Conservation (phyloP, 2,888 invertebrate species). For the Philhelius pedissequus region DNA sequence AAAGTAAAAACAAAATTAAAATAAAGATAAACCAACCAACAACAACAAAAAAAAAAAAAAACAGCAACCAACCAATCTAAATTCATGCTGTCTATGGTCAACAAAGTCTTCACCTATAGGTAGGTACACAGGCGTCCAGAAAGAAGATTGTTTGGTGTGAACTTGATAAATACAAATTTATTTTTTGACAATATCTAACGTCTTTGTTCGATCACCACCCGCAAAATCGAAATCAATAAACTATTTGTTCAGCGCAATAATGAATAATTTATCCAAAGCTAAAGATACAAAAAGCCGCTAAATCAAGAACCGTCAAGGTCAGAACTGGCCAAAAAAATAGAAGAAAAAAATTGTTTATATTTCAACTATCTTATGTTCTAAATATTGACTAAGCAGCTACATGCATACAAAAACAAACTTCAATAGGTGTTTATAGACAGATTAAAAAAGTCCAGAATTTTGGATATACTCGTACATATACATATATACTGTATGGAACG, state of each 20-base stretch:
- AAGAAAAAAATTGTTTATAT: not conserved
- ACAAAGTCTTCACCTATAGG: not conserved
- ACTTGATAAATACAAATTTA: too few relatives aligned
- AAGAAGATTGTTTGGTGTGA: too few relatives aligned
- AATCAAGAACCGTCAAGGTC: conserved; percentile 49
- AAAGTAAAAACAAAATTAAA: not conserved
- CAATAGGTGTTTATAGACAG: conserved; percentile 30
- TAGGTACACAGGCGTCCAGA: too few relatives aligned
- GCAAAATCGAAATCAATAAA: not conserved
- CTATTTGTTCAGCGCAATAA: not conserved
- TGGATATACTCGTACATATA: not conserved
- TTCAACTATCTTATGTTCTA: conserved; percentile 27
- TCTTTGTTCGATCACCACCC: not conserved
- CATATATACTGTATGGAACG: too few relatives aligned
- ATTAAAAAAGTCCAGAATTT: not conserved
- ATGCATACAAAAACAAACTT: conserved; percentile 31
- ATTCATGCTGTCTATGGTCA: not conserved
- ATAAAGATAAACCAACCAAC: conserved; percentile 7
- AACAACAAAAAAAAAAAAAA: not conserved
- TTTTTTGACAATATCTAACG: not conserved
- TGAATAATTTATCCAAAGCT: not conserved
- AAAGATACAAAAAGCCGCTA: not conserved
- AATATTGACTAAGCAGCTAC: conserved; percentile 50
- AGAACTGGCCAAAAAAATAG: conserved; percentile 34
- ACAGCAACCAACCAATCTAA: not conserved